Base-by-base conservation (phyloP, 2,113 vertebrate species). In the Burhinus oedicnemus region DNA sequence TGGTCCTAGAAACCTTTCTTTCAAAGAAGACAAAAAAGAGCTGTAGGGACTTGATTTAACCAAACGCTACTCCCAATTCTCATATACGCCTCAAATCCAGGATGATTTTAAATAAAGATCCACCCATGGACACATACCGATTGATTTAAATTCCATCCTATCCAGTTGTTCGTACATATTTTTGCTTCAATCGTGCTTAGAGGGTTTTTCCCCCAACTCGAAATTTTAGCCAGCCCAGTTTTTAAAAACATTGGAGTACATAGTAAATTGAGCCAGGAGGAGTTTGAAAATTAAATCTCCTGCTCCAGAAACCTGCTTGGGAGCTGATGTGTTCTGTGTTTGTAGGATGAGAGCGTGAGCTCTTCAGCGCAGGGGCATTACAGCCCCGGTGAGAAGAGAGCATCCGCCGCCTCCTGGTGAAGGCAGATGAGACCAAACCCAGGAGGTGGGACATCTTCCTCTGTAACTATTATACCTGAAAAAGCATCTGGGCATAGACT, bases 171-270 rank as follows among this genome's bases (percentile, higher is more conserved):
- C 58, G n/a, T 49, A 45, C 64, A 75, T 75, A 21, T 11, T 64
- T 75, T 66, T 75, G 34, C 25, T 79, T 66, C 15, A 84, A 2
- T 30, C 38, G n/a, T 1, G 2, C 32, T 65, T 26, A 16, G 15
- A 64, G 11, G 15, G 27, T 58, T 34, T 69, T 80, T 62, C 7
- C 6, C 4, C 16, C 61, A 75, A 6, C 0, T 4, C 2, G 5
- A 68, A 62, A 38, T 82, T 82, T 90, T 58, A 57, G 30, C n/a
- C 27, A 45, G 45, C 34, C 18, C 16, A 16, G 6, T 61, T 71
- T 66, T 87, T 32, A 29, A 76, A 94, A 83, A 12, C 27, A 32
- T 3, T 12, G 32, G 10, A 12, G 19, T 21, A 66, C 44, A 29
- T 2, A 22, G 29, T 26, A 32, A 79, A 45, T 26, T 58, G 58